These are phyloP conservation scores for Hymenopus coronatus DNA, from an alignment of 2,888 invertebrate genomes.

Conservation along the genomic window DNA sequence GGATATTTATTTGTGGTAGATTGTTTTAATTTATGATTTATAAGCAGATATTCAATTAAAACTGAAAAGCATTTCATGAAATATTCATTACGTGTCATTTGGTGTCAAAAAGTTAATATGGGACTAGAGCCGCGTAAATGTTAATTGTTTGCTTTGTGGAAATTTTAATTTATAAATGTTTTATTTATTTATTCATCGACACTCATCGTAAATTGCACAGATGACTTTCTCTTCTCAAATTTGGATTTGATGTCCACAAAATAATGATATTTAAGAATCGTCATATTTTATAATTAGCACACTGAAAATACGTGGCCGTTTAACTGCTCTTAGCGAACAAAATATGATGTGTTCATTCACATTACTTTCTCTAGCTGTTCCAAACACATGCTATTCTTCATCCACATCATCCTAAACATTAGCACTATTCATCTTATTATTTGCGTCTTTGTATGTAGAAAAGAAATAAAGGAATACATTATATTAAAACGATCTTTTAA, in stretches of 20 bases:
- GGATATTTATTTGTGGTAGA: neutral
- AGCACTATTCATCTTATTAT: too few relatives aligned
- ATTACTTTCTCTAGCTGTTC: too few relatives aligned
- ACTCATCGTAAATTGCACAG: neutral
- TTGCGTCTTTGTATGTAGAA: too few relatives aligned
- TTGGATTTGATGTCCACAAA: neutral
- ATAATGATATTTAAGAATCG: too few relatives aligned
- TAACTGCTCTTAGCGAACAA: too few relatives aligned
- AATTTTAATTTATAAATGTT: neutral
- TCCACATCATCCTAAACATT: too few relatives aligned
- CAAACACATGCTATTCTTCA: too few relatives aligned
- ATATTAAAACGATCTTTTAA: too few relatives aligned
- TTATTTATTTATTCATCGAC: neutral
- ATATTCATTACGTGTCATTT: neutral
- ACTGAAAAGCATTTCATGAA: neutral
- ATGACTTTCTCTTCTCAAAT: neutral
- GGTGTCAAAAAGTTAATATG: neutral
- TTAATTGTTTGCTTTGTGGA: neutral
- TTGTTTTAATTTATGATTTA: neutral
- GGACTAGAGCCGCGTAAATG: neutral
- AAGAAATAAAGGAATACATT: too few relatives aligned
- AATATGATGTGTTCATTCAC: too few relatives aligned
- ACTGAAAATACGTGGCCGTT: too few relatives aligned
- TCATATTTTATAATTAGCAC: too few relatives aligned
- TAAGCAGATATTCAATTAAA: neutral